Base-by-base conservation (phyloP, 2,113 vertebrate genomes). In the Zosterops borbonicus region DNA sequence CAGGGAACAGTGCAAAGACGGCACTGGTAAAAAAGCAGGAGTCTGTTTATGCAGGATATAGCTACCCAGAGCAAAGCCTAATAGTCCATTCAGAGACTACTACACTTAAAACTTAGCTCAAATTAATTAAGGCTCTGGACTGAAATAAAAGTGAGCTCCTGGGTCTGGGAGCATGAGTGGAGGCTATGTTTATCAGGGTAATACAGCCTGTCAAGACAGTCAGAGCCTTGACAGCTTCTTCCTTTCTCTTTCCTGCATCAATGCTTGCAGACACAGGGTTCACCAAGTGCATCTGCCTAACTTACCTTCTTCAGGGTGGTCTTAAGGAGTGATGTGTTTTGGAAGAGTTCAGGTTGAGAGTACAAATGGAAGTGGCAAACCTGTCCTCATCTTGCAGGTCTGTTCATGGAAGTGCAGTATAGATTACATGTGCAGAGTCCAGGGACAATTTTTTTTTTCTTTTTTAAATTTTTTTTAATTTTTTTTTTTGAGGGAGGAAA, bases 391-490 rank as follows among this genome's bases (percentile, higher is more conserved):
- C 37, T 89, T 49, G 7, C 10, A 63, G 5, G 14, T 55, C 22
- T 24, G 3, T 27, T 81, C 0, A 4, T 1, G n/a, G 52, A 77
- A 86, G 17, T 42, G 4, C 9, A 22, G 42, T 29, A 41, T 4
- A 46, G 14, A 3, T 62, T 47, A 20, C 29, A 37, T 0, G 2
- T 25, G 7, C 11, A 70, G 14, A 33, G 6, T 27, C 27, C 0
- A 1, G 11, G 14, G 41, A 88, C 39, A 39, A 39, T 22, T 23
- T 14, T 58, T 31, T 5, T 2, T 11, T 29, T 9, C 9, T 65
- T 60, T 12, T 12, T 17, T 29, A 11, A 11, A 9, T 60, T 12
- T 12, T 16, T 29, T 15, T 17, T 52, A 17, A 17, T 29, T 17
- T 31, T 33, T 21, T 56, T 22, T 33, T 14, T n/a, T 56, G 23